Evolutionary conservation across 1,140 invertebrate genomes (phyloP).

Genomic region (Heliconius himera): DNA sequence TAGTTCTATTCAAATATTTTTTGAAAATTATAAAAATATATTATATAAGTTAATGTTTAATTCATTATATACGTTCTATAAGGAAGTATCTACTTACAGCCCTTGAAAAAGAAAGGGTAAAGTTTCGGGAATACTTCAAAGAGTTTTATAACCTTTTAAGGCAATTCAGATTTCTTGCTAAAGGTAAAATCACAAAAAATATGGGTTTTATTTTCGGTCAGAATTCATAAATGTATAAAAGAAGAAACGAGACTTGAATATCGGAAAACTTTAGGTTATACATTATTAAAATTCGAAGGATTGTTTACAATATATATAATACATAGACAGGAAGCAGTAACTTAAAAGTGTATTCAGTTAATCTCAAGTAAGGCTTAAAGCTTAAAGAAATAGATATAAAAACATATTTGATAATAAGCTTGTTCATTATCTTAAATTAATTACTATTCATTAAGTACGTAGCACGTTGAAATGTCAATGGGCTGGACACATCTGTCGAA

Average conservation of each 20-base stretch:
- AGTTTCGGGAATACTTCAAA: constrained; percentile 11
- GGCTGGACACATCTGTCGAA: too few species aligned
- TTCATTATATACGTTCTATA: neutral
- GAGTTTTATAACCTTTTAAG: constrained; percentile 32
- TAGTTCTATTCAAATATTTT: neutral
- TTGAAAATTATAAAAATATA: neutral
- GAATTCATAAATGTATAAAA: constrained; percentile 40
- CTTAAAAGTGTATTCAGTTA: neutral
- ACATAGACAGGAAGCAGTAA: neutral
- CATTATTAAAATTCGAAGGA: neutral
- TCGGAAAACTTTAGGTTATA: constrained; percentile 22
- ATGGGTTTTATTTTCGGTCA: constrained; percentile 34
- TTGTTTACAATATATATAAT: too few species aligned
- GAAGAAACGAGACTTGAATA: constrained; percentile 46
- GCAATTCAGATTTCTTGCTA: constrained; percentile 25
- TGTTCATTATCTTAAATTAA: neutral
- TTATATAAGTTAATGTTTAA: neutral
- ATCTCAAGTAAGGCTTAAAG: neutral
- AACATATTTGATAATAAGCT: neutral
- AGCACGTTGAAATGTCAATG: too few species aligned
- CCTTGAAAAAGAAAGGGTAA: neutral
- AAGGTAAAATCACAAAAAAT: constrained; percentile 37
- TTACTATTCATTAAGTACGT: neutral
- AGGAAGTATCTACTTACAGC: neutral
- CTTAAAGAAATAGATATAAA: neutral